phyloP scores from a whole-genome alignment of 2,113 vertebrate species.

The Procavia capensis region DNA sequence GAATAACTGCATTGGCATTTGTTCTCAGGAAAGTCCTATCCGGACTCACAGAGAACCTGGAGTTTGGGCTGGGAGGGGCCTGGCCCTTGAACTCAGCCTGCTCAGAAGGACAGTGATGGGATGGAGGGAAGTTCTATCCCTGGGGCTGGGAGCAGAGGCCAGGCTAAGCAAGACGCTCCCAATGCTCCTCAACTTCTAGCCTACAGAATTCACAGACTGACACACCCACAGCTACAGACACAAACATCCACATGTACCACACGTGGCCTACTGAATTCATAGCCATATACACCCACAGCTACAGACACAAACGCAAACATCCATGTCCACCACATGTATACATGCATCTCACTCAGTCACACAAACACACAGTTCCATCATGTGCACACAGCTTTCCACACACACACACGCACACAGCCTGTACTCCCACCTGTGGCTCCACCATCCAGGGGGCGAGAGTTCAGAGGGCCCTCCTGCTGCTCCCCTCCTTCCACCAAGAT shows the following conservation, averaged over 20 bases:
- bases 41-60: background rate
- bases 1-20: background rate
- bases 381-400: too few species aligned
- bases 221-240: background rate
- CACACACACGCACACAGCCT: fast-evolving
- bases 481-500: background rate
- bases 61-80: background rate
- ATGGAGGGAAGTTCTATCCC: background rate
- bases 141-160: background rate
- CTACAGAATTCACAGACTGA: background rate
- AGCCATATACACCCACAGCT: too few species aligned
- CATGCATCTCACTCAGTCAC: fast-evolving
- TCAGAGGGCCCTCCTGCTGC: background rate
- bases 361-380: background rate
- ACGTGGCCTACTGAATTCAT: too few species aligned
- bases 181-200: background rate
- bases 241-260: fast-evolving
- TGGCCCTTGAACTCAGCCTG: background rate
- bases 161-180: background rate
- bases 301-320: too few species aligned
- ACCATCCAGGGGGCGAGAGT: background rate
- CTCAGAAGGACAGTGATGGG: background rate
- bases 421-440: background rate
- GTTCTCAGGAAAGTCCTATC: background rate
- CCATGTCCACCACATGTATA: too few species aligned